Evolutionary conservation across 2,888 invertebrate genomes (phyloP), one percentile per base, ranked within the genome.

Genomic region (Calameuta filiformis): DNA sequence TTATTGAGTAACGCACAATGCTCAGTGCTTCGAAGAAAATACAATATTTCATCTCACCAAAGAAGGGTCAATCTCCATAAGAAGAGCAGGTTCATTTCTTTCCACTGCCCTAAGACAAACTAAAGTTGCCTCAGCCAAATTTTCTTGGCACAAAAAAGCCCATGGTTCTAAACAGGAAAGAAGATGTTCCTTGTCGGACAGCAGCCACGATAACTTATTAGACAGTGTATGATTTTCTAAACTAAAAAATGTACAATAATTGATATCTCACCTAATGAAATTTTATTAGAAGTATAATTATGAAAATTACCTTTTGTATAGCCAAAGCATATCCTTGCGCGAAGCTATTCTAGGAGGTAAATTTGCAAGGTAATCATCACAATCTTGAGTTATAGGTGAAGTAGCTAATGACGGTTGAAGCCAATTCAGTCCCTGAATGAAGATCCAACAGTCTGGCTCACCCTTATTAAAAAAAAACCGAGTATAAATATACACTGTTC

Each of bases 101-200:
- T 95, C 95, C 1, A 95, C 93, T 34, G 95, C 94, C 83, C 93
- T 92, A 73, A 95, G 90, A 85, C 95, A 95, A 68, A 94, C 93
- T 69, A 95, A 91, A 3, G 94, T 92, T 3, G 94, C 94, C 85
- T 94, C 94, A 23, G 94, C 93, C 88, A 94, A 94, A 79, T 92
- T 91, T 82, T 93, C 92, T 86, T 94, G 94, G 74, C 94, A 92
- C 78, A 95, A 89, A 89, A 94, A 95, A 31, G 95, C 94, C 87
- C 92, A 92, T 75, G 93, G 88, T 80, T 92, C 92, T 82, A 94
- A 94, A 85, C 94, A 95, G 35, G 92, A 92, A 69, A 92, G 90
- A 73, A 95, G 88, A 85, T 95, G 94, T 79, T 94, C 93, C 83
- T 93, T 93, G 87, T 95, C 95, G 1, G 94, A 93, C 31, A 95